A percentile compares a stretch with the other conserved stretches of the same genome.
Evolutionary conservation across 1,140 invertebrate species (phyloP).

Genomic region (Ips typographus): DNA sequence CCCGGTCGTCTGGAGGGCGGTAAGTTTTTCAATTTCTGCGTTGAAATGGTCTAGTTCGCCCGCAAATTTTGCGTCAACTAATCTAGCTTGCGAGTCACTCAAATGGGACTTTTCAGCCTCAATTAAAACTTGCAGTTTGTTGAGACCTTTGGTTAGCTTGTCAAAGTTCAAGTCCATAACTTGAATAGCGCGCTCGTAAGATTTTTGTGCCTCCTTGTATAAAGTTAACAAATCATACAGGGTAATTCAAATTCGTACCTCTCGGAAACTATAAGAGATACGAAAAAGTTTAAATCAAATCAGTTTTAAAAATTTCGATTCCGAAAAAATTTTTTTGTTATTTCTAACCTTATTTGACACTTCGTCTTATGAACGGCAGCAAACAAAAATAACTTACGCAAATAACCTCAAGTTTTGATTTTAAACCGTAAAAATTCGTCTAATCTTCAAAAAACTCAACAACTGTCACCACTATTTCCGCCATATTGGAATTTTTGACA

Average conservation of each 20-base stretch:
- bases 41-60: constrained; percentile 17
- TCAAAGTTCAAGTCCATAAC: constrained; percentile 33
- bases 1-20: constrained; percentile 23
- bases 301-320: too few relatives aligned
- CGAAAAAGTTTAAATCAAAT: too few relatives aligned
- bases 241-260: too few relatives aligned
- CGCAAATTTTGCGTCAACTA: constrained; percentile 23
- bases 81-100: background rate
- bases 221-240: too few relatives aligned
- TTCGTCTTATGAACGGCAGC: background rate
- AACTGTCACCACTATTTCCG: too few relatives aligned
- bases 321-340: too few relatives aligned
- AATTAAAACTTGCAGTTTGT: constrained; percentile 27
- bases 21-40: constrained; percentile 28
- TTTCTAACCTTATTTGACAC: constrained; percentile 16
- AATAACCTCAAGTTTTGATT: too few relatives aligned
- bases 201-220: constrained; percentile 38
- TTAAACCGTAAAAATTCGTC: too few relatives aligned
- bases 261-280: too few relatives aligned
- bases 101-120: constrained; percentile 30
- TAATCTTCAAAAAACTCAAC: too few relatives aligned
- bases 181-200: constrained; percentile 29
- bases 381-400: constrained; percentile 5
- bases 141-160: constrained; percentile 25
- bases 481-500: too few relatives aligned